Percentiles rank a stretch among this genome's conserved stretches.
Conservation (phyloP, 1,140 invertebrate genomes). For the Catajapyx aquilonaris region DNA sequence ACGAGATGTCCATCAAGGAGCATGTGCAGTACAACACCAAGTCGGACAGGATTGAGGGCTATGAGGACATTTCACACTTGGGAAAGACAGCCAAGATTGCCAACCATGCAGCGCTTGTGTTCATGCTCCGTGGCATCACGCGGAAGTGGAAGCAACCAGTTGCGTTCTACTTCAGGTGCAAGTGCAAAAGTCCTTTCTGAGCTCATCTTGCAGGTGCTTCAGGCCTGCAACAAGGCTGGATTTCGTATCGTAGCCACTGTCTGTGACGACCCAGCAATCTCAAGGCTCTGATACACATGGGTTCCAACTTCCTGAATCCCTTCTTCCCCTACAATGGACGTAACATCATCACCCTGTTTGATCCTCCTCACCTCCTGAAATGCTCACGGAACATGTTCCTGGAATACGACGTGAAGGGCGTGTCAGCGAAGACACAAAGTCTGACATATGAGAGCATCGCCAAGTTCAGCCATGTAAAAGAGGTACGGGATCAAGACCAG, state of each 20-base stretch:
- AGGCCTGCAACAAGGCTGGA: too few relatives aligned
- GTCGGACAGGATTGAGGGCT: too few relatives aligned
- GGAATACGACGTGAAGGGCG: too few relatives aligned
- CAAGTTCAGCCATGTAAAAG: not conserved
- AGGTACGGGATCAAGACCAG: too few relatives aligned
- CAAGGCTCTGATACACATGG: not conserved
- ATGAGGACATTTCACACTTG: too few relatives aligned
- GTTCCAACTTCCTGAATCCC: not conserved
- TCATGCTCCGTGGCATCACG: conserved; percentile 4
- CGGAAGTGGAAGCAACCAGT: conserved; percentile 6
- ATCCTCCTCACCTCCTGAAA: too few relatives aligned
- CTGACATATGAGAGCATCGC: not conserved
- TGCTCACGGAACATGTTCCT: too few relatives aligned
- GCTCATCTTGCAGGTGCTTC: not conserved
- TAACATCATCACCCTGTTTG: not conserved
- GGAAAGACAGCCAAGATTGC: too few relatives aligned
- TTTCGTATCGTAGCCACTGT: too few relatives aligned
- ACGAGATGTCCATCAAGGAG: too few relatives aligned
- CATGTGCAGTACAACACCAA: too few relatives aligned
- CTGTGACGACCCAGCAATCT: not conserved
- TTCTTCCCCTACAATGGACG: not conserved
- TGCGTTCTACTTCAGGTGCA: conserved; percentile 6
- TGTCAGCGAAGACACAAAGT: not conserved
- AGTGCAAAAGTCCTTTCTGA: not conserved
- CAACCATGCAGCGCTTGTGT: conserved; percentile 6